A percentile compares a stretch with the other conserved stretches of the same genome.
Evolutionary conservation across 1,140 invertebrate species (phyloP).

Genomic region (Drosophila carrolli): DNA sequence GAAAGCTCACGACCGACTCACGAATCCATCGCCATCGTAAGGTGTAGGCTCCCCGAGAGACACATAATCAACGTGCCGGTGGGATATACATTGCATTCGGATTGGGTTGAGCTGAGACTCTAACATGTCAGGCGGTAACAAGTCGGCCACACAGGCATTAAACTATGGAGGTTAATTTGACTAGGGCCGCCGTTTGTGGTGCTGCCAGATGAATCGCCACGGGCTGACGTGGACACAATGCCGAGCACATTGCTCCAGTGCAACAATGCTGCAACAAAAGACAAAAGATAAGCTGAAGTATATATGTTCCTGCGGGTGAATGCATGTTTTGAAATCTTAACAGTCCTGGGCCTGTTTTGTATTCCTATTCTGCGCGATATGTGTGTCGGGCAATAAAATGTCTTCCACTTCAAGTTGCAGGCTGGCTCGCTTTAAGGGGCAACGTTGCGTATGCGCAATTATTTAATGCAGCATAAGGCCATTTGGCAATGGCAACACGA

Average conservation of each 20-base stretch:
- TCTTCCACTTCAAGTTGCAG: slow-evolving; percentile 60
- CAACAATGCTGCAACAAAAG: slow-evolving; percentile 37
- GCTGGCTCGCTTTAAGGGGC: slow-evolving; percentile 59
- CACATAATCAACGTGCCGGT: slow-evolving; percentile 33
- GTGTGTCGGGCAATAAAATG: slow-evolving; percentile 44
- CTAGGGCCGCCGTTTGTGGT: slow-evolving; percentile 58
- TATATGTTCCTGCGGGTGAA: slow-evolving; percentile 21
- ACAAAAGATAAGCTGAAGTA: slow-evolving; percentile 47
- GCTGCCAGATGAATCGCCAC: slow-evolving; percentile 48
- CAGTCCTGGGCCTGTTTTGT: slow-evolving; percentile 17
- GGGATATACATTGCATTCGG: slow-evolving; percentile 7
- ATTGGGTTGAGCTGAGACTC: slow-evolving; percentile 27
- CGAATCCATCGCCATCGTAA: slow-evolving; percentile 8
- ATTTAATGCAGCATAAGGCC: slow-evolving; percentile 76
- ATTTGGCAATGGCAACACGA: slow-evolving; percentile 48
- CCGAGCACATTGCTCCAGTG: slow-evolving; percentile 43
- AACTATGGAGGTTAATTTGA: slow-evolving; percentile 80
- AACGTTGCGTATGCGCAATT: slow-evolving; percentile 80
- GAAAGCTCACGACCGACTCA: slow-evolving; percentile 1
- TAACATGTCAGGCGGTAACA: slow-evolving; percentile 52
- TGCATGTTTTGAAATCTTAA: slow-evolving; percentile 37
- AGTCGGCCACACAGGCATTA: slow-evolving; percentile 45
- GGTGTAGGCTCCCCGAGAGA: slow-evolving; percentile 15
- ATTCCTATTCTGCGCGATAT: slow-evolving; percentile 39
- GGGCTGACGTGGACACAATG: slow-evolving; percentile 58